Percentiles rank a stretch among this genome's conserved stretches.
These are phyloP conservation scores for Atractosteus spatula DNA, from an alignment of 2,113 vertebrate species.

Conservation along the genomic window DNA sequence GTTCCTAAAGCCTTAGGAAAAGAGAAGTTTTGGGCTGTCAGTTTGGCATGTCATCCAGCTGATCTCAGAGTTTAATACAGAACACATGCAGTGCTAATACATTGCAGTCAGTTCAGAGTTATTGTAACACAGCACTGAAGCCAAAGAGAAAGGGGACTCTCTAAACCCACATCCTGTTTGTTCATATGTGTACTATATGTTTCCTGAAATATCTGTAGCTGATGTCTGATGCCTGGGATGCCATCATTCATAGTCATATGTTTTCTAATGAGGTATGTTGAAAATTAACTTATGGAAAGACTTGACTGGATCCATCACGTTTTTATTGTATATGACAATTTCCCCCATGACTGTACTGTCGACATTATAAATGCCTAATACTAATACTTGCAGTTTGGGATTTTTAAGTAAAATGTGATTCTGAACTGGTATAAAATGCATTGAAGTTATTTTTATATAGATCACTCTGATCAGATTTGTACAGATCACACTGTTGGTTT, in stretches of 20 bases:
- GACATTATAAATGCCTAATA: too few species aligned
- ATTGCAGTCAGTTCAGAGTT: neutral
- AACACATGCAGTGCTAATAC: neutral
- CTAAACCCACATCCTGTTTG: neutral
- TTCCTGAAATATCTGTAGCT: neutral
- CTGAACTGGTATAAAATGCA: too few species aligned
- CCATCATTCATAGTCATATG: too few species aligned
- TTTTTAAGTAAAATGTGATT: too few species aligned
- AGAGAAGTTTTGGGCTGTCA: neutral
- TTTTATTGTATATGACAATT: neutral
- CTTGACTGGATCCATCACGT: neutral
- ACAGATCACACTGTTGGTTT: too few species aligned
- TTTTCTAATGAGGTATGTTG: neutral
- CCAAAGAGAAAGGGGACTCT: neutral
- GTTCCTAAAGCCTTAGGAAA: neutral
- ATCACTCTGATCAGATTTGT: too few species aligned
- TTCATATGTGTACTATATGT: neutral
- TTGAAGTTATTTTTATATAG: too few species aligned
- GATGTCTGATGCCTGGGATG: neutral
- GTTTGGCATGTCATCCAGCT: neutral
- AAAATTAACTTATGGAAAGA: neutral
- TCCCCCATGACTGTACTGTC: too few species aligned
- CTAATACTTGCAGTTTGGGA: too few species aligned
- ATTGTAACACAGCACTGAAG: neutral
- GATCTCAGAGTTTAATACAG: slow-evolving; percentile 1